Evolutionary conservation across 2,113 vertebrate species (phyloP).

Genomic region (Nanorana parkeri): DNA sequence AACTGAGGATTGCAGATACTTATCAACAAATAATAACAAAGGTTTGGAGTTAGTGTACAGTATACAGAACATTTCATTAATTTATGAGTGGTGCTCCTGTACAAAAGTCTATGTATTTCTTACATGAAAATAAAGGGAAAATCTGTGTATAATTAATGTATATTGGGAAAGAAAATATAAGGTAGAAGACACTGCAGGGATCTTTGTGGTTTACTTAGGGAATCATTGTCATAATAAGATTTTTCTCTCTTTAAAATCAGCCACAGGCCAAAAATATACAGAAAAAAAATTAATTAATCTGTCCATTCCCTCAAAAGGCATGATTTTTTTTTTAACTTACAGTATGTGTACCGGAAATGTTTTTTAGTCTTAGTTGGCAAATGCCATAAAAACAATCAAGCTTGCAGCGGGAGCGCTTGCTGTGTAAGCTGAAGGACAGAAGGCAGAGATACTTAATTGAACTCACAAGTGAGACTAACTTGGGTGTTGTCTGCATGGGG

Average conservation of each 20-base stretch:
- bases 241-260: neutral
- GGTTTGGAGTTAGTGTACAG: neutral
- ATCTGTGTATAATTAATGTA: slow-evolving; percentile 23
- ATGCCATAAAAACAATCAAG: too few species aligned
- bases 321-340: too few species aligned
- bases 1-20: slow-evolving; percentile 55
- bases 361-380: too few species aligned
- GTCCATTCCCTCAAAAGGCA: neutral
- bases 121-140: slow-evolving; percentile 8
- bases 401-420: too few species aligned
- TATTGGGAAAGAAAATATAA: neutral
- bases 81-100: neutral
- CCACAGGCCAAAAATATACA: neutral
- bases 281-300: neutral
- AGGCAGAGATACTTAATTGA: too few species aligned
- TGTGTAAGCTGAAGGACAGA: too few species aligned
- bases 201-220: neutral
- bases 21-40: slow-evolving; percentile 46
- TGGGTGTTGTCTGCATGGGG: too few species aligned
- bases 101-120: slow-evolving; percentile 18
- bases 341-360: too few species aligned
- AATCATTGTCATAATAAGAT: neutral
- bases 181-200: neutral
- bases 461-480: too few species aligned
- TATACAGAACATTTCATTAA: slow-evolving; percentile 26